A percentile compares a stretch with the other conserved stretches of the same genome.
phyloP scores from a whole-genome alignment of 2,888 invertebrate genomes.

The Celastrina argiolus region DNA sequence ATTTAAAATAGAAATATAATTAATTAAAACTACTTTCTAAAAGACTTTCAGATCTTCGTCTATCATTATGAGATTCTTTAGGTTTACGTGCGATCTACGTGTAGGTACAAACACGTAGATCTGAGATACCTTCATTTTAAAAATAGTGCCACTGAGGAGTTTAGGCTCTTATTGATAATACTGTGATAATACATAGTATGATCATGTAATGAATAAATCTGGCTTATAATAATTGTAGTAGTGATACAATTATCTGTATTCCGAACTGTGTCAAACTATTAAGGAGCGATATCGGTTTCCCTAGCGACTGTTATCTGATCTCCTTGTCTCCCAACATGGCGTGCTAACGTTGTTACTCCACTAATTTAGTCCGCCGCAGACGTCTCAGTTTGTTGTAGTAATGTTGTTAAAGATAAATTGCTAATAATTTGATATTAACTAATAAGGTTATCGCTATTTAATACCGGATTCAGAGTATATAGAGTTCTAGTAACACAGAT shows the following conservation, averaged over 20 bases:
- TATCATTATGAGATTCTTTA: no score
- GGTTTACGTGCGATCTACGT: no score
- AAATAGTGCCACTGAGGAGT: no score
- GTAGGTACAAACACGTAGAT: no score
- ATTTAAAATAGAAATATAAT: no score
- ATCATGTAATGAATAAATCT: neutral
- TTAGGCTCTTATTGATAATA: no score
- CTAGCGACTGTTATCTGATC: slow-evolving; percentile 14
- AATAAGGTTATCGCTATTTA: neutral
- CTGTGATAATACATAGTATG: no score
- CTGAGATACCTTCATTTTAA: no score
- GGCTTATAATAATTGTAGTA: neutral
- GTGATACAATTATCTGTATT: neutral
- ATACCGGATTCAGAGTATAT: neutral
- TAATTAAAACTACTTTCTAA: no score
- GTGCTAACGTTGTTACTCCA: neutral
- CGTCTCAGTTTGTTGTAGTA: neutral
- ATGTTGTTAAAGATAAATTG: neutral
- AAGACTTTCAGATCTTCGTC: no score
- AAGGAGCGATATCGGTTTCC: slow-evolving; percentile 16
- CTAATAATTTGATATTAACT: neutral
- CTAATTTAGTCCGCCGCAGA: slow-evolving; percentile 1
- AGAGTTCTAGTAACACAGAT: no score
- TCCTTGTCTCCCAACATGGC: slow-evolving; percentile 13
- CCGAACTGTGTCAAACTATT: slow-evolving; percentile 8